These are phyloP conservation scores for Chlamydotis undulata DNA, from an alignment of 2,113 vertebrate genomes.

Conservation along the genomic window DNA sequence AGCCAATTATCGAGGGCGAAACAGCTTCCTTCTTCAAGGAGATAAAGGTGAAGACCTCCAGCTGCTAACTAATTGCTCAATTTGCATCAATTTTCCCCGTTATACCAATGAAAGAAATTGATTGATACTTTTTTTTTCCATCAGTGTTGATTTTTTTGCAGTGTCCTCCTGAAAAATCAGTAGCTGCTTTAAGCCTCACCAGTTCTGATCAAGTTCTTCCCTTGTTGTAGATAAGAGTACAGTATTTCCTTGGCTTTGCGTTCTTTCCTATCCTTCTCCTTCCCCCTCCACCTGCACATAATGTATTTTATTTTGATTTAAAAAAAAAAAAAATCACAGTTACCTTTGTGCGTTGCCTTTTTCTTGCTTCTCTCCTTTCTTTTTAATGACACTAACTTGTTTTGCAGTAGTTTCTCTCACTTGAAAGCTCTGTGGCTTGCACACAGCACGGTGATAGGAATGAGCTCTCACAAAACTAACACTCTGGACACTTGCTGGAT, in stretches of 20 bases:
- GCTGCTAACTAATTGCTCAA: slow-evolving; percentile 74
- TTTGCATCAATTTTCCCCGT: slow-evolving; percentile 34
- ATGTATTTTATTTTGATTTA: not conserved
- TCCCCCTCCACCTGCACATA: not conserved
- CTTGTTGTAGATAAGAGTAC: not conserved
- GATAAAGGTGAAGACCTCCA: slow-evolving; percentile 90
- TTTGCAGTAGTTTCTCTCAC: not conserved
- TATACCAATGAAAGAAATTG: slow-evolving; percentile 18
- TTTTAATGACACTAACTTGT: slow-evolving; percentile 21
- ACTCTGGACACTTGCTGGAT: accelerated
- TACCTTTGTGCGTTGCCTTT: not conserved
- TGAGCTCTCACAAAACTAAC: slow-evolving; percentile 46
- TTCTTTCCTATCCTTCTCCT: not conserved
- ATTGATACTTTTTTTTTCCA: not conserved
- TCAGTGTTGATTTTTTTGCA: slow-evolving; percentile 68
- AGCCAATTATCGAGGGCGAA: slow-evolving; percentile 99
- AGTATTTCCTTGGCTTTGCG: slow-evolving; percentile 25
- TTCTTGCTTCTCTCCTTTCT: not conserved
- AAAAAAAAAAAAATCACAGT: not conserved
- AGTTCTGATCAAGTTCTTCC: not conserved
- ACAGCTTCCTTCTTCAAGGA: slow-evolving; percentile 98
- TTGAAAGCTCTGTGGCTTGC: slow-evolving; percentile 27
- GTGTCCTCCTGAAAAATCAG: slow-evolving; percentile 62
- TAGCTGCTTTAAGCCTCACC: slow-evolving; percentile 44
- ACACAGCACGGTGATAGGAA: not conserved